These are phyloP conservation scores for Peromyscus attwateri DNA, from an alignment of 2,797 vertebrate genomes.

Conservation along the genomic window DNA sequence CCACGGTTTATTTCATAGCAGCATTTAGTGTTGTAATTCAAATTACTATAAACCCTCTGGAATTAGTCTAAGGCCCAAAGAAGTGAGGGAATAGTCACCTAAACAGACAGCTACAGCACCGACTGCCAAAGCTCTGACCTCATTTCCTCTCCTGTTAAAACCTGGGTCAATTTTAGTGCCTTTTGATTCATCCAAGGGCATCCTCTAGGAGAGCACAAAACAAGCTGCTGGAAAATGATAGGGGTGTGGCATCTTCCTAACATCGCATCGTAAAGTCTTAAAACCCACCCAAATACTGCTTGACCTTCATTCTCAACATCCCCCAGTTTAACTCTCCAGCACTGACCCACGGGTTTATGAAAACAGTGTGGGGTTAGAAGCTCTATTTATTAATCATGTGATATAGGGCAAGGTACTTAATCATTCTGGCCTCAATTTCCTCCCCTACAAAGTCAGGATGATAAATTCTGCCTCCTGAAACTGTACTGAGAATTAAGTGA, in stretches of 20 bases:
- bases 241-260: background rate
- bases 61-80: conserved; percentile 40
- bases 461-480: conserved; percentile 50
- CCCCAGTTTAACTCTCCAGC: background rate
- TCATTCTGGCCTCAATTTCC: conserved; percentile 57
- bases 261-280: conserved; percentile 13
- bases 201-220: background rate
- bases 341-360: background rate
- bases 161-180: background rate
- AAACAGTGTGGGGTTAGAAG: background rate
- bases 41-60: background rate
- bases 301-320: background rate
- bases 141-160: background rate
- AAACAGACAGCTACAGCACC: background rate
- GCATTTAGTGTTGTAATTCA: conserved; percentile 46
- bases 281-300: background rate
- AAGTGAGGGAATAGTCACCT: background rate
- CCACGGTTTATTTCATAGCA: conserved; percentile 37
- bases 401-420: background rate
- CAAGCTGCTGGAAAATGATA: background rate
- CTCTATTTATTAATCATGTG: conserved; percentile 2
- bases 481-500: conserved; percentile 30
- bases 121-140: background rate
- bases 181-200: background rate
- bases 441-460: conserved; percentile 52